Base-by-base conservation (phyloP, 2,113 vertebrate species). In the Datnioides undecimradiatus region DNA sequence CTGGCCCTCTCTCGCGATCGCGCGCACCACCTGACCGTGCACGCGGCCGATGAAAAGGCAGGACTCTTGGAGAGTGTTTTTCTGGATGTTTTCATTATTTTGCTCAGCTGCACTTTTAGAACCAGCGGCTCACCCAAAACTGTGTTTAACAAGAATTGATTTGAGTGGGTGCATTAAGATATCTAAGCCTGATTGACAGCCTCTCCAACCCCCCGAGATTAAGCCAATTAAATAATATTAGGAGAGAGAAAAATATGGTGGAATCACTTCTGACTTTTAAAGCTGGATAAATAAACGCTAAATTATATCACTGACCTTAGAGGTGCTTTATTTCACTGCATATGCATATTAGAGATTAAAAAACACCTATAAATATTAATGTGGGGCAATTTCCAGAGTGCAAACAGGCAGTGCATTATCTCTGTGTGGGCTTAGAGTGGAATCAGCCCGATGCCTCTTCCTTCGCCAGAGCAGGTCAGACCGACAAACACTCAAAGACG, bases 361-460 rank as follows among this genome's bases (percentile, higher is more conserved):
- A 91, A 93, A 90, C 86, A 90, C 79, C 85, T 86, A 93, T 94
- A 91, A 94, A 95, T 94, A 95, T 95, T 93, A 93, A 95, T 93
- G 91, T 57, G 51, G 85, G 84, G 83, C 86, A 93, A 93, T 93
- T 93, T 93, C 82, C 84, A 87, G 86, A 87, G 85, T 82, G 88
- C 87, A 93, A 95, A 94, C 86, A 92, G 89, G 88, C 88, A 72
- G 87, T 87, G 88, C 82, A 90, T 93, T 94, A 93, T 93, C 92
- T 85, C 67, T 86, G 69, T 89, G 92, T 84, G 90, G 88, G 92
- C 84, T 91, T 85, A 83, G 69, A 92, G 88, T 88, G 78, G 89
- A 88, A 82, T 84, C 86, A 43, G 82, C 84, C 86, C 25, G 34
- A 79, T 83, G 79, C 79, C 86, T 84, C 80, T 64, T 73, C 54